A percentile compares a stretch with the other conserved stretches of the same genome.
phyloP scores from a whole-genome alignment of 2,888 invertebrate genomes.

The Polydrusus tereticollis region DNA sequence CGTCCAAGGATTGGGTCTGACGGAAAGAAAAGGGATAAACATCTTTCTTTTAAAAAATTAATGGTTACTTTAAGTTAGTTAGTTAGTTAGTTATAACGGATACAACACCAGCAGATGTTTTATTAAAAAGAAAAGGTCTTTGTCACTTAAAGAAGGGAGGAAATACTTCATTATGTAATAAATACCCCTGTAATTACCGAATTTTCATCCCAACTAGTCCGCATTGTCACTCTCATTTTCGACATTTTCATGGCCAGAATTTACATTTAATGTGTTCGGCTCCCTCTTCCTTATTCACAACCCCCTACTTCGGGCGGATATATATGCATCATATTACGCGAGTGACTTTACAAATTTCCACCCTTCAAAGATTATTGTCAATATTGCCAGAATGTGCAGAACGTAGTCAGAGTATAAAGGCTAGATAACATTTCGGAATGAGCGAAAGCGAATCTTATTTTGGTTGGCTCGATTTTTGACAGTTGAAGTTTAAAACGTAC shows the following conservation, averaged over 20 bases:
- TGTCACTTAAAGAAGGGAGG: not conserved
- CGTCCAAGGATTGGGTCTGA: too few relatives aligned
- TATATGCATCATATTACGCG: conserved; percentile 34
- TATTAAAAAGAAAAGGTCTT: too few relatives aligned
- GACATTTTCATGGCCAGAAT: conserved; percentile 23
- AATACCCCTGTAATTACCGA: conserved; percentile 17
- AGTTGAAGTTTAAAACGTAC: too few relatives aligned
- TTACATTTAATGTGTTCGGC: conserved; percentile 26
- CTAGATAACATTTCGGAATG: too few relatives aligned
- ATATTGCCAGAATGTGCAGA: not conserved
- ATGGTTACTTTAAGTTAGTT: too few relatives aligned
- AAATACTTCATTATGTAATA: not conserved
- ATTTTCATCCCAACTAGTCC: conserved; percentile 13
- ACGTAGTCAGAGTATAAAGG: too few relatives aligned
- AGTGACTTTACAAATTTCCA: conserved; percentile 32
- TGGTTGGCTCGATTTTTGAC: too few relatives aligned
- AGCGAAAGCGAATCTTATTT: too few relatives aligned
- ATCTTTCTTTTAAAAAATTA: too few relatives aligned
- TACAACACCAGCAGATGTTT: too few relatives aligned
- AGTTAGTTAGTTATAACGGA: too few relatives aligned
- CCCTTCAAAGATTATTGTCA: conserved; percentile 14
- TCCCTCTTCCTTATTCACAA: conserved; percentile 26
- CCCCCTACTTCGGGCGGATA: conserved; percentile 27
- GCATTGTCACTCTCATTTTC: conserved; percentile 33
- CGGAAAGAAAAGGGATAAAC: too few relatives aligned